Base-by-base conservation (phyloP, 2,113 vertebrate species). In the Ptilonorhynchus violaceus region DNA sequence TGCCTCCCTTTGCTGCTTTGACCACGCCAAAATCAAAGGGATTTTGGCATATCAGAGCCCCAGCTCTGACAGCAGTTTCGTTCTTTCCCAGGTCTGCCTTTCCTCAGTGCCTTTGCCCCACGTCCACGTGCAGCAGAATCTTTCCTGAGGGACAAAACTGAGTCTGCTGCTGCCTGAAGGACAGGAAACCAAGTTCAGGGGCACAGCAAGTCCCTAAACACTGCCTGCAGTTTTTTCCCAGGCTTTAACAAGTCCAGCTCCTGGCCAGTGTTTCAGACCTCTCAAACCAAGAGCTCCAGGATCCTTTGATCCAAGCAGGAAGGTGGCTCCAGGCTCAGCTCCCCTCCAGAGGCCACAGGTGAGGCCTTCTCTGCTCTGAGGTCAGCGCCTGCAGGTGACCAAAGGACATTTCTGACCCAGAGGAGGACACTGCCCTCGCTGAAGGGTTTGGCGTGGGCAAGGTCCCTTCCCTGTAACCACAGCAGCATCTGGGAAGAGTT, bases 1-100 rank as follows among this genome's bases (percentile, higher is more conserved):
- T 63, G 84, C 44, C 80, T 92, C 49, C 91, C 53, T 92, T 50
- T 10, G 44, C 60, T 56, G 83, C 84, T 62, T 33, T 73, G 56
- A 22, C 84, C 93, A 89, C 11, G 0, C 68, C 89, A 86, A 28
- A 92, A 72, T 41, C 89, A 64, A 87, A 92, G 91, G 75, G 73
- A 28, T 93, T 86, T 59, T 28, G 88, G 55, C 27, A 64, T 27
- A 60, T 76, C 78, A 13, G 6, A 5, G 62, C 49, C 44, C 30
- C 2, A 5, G 69, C 70, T 52, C 31, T 63, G 53, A 31, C 84
- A 92, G 75, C 46, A 69, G 75, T n/a, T 94, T 90, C 4, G 0
- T 35, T 66, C 58, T 79, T 46, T 46, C 75, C 82, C 4, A 3
- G 37, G 9, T 30, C 69, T 3, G 11, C 25, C 62, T 81, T 28